Percentiles rank a stretch among this genome's conserved stretches.
Conservation (phyloP, 2,888 invertebrate genomes). For the Sussaba pulchella region DNA sequence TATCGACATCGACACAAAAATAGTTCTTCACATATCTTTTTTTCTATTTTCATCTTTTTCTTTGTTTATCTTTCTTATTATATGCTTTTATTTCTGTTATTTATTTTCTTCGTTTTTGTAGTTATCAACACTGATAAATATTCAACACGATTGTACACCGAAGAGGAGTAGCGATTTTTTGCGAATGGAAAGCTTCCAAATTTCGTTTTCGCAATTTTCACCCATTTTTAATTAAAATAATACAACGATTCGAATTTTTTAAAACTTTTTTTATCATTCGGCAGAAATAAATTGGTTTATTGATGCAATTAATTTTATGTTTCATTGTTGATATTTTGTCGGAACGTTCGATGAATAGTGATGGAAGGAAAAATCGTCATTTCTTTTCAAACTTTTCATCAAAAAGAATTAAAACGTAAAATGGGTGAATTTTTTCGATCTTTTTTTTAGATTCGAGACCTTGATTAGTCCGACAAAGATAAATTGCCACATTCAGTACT, state of each 20-base stretch:
- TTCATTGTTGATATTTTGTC: no score
- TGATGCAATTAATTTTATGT: no score
- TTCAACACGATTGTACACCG: slow-evolving; percentile 77
- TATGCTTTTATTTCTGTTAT: slow-evolving; percentile 42
- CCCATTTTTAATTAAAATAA: not conserved
- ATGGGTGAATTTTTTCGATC: slow-evolving; percentile 22
- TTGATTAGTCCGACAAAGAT: slow-evolving; percentile 50
- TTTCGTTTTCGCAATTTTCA: slow-evolving; percentile 5
- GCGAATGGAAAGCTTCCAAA: slow-evolving; percentile 52
- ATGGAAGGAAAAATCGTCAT: no score
- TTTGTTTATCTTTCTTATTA: slow-evolving; percentile 45
- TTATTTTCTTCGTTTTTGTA: slow-evolving; percentile 57
- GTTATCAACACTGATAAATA: slow-evolving; percentile 75
- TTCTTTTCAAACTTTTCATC: no score
- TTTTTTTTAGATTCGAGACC: slow-evolving; percentile 51
- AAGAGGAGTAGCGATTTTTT: slow-evolving; percentile 68
- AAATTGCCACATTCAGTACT: slow-evolving; percentile 5
- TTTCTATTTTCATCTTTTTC: not conserved
- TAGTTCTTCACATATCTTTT: slow-evolving; percentile 73
- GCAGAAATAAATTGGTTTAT: no score
- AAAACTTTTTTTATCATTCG: not conserved
- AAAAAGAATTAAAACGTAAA: no score
- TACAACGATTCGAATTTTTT: no score
- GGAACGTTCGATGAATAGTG: no score
- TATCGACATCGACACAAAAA: slow-evolving; percentile 75